Base-by-base conservation (phyloP, 2,113 vertebrate genomes). In the Ophthalmotilapia sp. region DNA sequence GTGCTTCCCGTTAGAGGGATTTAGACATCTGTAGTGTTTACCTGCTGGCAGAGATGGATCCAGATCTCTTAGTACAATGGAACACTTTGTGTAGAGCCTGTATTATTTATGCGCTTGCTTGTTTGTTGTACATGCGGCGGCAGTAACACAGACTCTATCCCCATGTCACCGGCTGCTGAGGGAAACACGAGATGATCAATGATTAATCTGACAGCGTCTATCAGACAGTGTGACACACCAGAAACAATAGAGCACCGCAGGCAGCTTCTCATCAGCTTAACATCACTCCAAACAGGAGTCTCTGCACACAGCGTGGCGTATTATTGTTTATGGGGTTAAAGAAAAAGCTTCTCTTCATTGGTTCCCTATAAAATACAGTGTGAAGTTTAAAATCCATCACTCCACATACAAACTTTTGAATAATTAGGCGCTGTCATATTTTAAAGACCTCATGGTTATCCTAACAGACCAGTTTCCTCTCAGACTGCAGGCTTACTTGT, bases 121-220 rank as follows among this genome's bases (percentile, higher is more conserved):
- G 36, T 79, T 42, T 26, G 9, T 42, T 10, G 38, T 11, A 45
- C 79, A 45, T 42, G 21, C 42, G 83, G 49, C 21, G 8, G 23
- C 53, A 56, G 53, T 1, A 21, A 11, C 40, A 17, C 2, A 86
- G 89, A 89, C 86, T 90, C 88, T 91, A 90, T 86, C 84, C 83
- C 77, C 79, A 26, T 86, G 75, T 55, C 8, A 5, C 40, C 12
- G 6, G 47, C 65, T 85, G 79, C 70, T 84, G 87, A 89, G 60
- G 84, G 79, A 91, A 91, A 86, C 55, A 40, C 62, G 29, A n/a
- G 31, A 42, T 47, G 88, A 92, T 92, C 81, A 90, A 86, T 91
- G 84, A 93, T 92, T 93, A 89, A 94, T 88, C 86, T 62, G 81
- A 54, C 73, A 13, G 21, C 65, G 54, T 31, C 36, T 65, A 79